Conservation (phyloP, 2,888 invertebrate genomes). For the Miltochrista miniata region DNA sequence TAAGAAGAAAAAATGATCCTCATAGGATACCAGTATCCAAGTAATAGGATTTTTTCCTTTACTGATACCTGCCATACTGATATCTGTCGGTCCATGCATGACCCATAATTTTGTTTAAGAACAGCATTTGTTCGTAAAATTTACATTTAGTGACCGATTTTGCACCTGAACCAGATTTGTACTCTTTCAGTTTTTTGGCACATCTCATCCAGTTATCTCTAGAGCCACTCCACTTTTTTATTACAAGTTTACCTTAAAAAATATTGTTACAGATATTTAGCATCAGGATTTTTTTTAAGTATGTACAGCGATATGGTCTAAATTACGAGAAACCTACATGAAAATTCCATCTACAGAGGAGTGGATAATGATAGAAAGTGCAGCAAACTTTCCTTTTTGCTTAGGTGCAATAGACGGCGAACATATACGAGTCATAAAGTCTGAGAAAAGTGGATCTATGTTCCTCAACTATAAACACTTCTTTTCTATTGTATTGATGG, state of each 20-base stretch:
- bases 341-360: slow-evolving; percentile 15
- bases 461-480: slow-evolving; percentile 3
- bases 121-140: slow-evolving; percentile 23
- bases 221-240: slow-evolving; percentile 27
- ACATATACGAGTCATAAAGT: slow-evolving; percentile 3
- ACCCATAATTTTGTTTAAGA: slow-evolving; percentile 9
- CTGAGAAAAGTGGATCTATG: slow-evolving; percentile 3
- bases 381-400: slow-evolving; percentile 11
- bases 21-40: too few species aligned
- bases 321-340: slow-evolving; percentile 17
- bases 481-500: neutral
- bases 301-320: neutral
- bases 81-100: slow-evolving; percentile 1
- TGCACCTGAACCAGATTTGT: slow-evolving; percentile 27
- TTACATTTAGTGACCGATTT: slow-evolving; percentile 29
- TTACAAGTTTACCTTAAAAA: slow-evolving; percentile 5
- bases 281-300: slow-evolving; percentile 29
- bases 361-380: slow-evolving; percentile 15
- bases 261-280: slow-evolving; percentile 16
- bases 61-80: too few species aligned
- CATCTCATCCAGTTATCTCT: slow-evolving; percentile 36
- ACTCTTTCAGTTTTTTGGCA: slow-evolving; percentile 29
- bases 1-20: too few species aligned
- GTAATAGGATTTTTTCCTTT: too few species aligned
- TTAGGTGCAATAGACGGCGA: slow-evolving; percentile 4